Percentiles rank a stretch among this genome's conserved stretches.
These are phyloP conservation scores for Etheostoma spectabile DNA, from an alignment of 2,113 vertebrate genomes.

Conservation along the genomic window DNA sequence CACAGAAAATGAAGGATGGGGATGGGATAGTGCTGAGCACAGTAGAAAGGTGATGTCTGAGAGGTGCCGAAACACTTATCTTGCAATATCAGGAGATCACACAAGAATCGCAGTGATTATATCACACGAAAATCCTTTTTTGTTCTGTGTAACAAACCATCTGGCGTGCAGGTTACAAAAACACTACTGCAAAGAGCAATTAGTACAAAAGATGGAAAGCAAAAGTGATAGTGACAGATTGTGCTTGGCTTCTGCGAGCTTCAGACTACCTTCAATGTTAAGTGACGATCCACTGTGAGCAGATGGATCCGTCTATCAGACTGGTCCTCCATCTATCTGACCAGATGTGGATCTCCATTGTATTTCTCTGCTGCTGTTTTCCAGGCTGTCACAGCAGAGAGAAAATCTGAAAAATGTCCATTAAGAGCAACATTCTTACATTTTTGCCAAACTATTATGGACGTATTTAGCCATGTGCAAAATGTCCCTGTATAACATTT, in stretches of 20 bases:
- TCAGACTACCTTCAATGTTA: neutral
- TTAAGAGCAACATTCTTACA: neutral
- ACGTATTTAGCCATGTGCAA: neutral
- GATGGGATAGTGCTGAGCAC: neutral
- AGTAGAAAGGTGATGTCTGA: neutral
- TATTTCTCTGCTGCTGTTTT: neutral
- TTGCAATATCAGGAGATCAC: no score
- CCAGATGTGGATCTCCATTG: conserved; percentile 16
- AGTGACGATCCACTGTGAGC: conserved; percentile 9
- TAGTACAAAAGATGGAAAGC: neutral
- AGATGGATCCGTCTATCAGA: neutral
- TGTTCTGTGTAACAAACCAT: no score
- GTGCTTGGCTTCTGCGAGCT: neutral
- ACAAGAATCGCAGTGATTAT: no score
- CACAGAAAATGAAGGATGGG: neutral
- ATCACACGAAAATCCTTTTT: no score
- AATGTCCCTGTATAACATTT: neutral
- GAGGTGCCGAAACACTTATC: neutral
- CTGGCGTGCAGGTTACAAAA: neutral
- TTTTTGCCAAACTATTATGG: neutral
- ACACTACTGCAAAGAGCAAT: neutral
- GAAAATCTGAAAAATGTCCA: neutral
- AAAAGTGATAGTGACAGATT: neutral
- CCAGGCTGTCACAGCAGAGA: neutral
- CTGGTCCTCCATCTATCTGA: neutral